phyloP scores from a whole-genome alignment of 35 echinoderm and acorn worm genomes.

The Apostichopus californicus region DNA sequence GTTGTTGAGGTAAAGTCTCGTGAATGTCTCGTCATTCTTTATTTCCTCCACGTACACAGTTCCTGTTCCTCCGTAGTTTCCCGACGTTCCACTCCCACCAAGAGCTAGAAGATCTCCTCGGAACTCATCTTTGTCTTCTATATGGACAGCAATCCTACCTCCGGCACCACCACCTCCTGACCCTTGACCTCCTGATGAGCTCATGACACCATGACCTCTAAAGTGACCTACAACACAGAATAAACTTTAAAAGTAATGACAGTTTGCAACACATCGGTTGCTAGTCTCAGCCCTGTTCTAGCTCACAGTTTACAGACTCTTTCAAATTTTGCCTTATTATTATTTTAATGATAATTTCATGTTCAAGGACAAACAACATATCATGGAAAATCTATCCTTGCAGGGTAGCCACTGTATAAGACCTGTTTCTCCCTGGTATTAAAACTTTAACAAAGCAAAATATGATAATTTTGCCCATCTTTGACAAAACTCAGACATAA shows the following conservation, averaged over 20 bases:
- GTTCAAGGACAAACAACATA: too few species aligned
- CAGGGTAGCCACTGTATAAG: too few species aligned
- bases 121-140: slow-evolving; percentile 73
- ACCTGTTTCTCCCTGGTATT: too few species aligned
- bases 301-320: too few species aligned
- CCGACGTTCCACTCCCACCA: slow-evolving; percentile 58
- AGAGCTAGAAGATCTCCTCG: slow-evolving; percentile 67
- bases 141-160: slow-evolving; percentile 86
- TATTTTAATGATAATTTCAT: too few species aligned
- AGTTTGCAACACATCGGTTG: too few species aligned
- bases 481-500: too few species aligned
- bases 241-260: background rate
- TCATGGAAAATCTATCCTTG: too few species aligned
- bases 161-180: slow-evolving; percentile 75
- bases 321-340: too few species aligned
- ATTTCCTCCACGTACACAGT: slow-evolving; percentile 84
- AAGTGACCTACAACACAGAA: slow-evolving; percentile 52
- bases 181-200: slow-evolving; percentile 71
- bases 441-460: too few species aligned
- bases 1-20: slow-evolving; percentile 80
- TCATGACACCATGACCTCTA: slow-evolving; percentile 75
- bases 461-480: too few species aligned
- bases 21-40: slow-evolving; percentile 66
- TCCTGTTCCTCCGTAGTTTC: slow-evolving; percentile 75
- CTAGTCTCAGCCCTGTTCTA: too few species aligned